Base-by-base conservation (phyloP, 2,113 vertebrate species). In the Lagopus muta region DNA sequence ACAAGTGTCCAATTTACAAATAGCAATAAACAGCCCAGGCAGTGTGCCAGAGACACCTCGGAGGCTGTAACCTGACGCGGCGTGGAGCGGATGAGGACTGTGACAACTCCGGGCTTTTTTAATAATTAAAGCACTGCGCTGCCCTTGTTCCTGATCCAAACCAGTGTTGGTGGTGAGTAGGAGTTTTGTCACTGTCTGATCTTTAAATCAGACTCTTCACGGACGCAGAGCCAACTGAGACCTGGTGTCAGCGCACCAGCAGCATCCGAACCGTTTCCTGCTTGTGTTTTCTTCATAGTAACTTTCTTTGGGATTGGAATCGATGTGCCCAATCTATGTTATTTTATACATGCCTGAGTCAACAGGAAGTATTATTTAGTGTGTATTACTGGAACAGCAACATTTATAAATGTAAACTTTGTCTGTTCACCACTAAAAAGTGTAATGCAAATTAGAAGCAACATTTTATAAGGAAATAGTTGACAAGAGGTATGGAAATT, bases 1-100 rank as follows among this genome's bases (percentile, higher is more conserved):
- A 91, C 94, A 89, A 93, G 91, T 13, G 21, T 94, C 95, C 97
- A 97, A 97, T 97, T 98, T 97, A 96, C 96, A 97, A 98, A 97
- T 89, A 94, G 93, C 94, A 96, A 94, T 98, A 98, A 97, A 97
- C 94, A 97, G 28, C 73, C 82, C 80, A 47, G 86, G 96, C 96
- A 91, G 70, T 2, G 4, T 92, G 92, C 97, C 97, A 97, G 95
- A 66, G 69, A 90, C 82, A 95, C 92, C 95, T 95, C 4, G 22
- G 90, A 95, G 94, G 76, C 88, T 96, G 96, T 96, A 98, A 97
- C 87, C 67, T 94, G 89, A 97, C 90, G 90, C 90, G 84, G 82
- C 42, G 93, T 93, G 93, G 38, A 86, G 34, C 5, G 25, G 55
- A 75, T 75, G 81, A 89, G 58, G 89, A 69, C 82, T 80, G n/a